phyloP scores from a whole-genome alignment of 2,113 vertebrate species.

The Irena cyanogastra region DNA sequence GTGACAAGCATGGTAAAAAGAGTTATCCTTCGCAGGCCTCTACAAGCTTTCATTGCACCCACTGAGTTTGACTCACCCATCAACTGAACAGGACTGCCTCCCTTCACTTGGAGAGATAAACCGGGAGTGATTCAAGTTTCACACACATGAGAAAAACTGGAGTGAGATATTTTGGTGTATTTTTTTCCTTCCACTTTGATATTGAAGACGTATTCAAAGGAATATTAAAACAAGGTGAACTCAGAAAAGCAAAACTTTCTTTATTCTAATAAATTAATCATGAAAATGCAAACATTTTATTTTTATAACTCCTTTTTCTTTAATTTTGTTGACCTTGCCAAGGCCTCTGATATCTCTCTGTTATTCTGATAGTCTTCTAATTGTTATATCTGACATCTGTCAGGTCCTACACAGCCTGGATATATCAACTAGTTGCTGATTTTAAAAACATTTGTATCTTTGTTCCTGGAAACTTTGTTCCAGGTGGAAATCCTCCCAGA shows the following conservation, averaged over 20 bases:
- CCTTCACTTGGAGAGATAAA: background rate
- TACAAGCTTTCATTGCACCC: background rate
- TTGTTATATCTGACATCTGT: background rate
- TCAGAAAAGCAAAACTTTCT: background rate
- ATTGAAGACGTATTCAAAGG: background rate
- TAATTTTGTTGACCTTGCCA: background rate
- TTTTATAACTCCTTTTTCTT: background rate
- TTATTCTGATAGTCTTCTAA: background rate
- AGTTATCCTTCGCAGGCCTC: background rate
- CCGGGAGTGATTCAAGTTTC: background rate
- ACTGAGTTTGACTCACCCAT: background rate
- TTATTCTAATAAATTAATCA: background rate
- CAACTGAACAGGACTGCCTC: background rate
- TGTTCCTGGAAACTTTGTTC: background rate
- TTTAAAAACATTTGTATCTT: background rate
- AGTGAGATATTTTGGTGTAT: rapidly evolving
- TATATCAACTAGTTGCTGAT: background rate
- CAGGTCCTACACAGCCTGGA: background rate
- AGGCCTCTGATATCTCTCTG: background rate
- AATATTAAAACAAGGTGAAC: background rate
- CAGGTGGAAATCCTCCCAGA: background rate
- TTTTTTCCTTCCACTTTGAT: background rate
- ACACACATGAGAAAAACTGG: background rate
- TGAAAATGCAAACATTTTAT: background rate
- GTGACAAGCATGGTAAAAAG: constrained; percentile 13